Percentiles rank a stretch among this genome's conserved stretches.
Evolutionary conservation across 2,797 vertebrate genomes (phyloP).

Genomic region (Manis javanica): DNA sequence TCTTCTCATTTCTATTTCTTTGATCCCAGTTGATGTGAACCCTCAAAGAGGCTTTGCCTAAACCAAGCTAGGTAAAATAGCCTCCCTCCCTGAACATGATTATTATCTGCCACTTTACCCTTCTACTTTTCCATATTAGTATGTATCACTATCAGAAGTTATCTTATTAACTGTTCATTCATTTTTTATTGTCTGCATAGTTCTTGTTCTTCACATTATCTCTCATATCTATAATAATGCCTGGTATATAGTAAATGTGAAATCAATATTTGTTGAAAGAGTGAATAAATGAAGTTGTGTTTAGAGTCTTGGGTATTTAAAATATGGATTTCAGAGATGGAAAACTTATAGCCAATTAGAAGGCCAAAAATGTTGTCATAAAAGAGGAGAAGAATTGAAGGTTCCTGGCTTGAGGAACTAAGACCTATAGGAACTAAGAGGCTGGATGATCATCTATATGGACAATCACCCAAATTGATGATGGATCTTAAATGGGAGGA

Average conservation of each 20-base stretch:
- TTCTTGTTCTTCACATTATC: not conserved
- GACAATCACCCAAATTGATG: not conserved
- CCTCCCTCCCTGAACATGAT: not conserved
- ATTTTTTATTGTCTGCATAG: not conserved
- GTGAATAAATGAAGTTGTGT: not conserved
- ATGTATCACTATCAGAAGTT: not conserved
- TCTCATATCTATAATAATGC: not conserved
- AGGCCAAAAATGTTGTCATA: not conserved
- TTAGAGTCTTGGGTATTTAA: not conserved
- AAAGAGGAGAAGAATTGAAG: not conserved
- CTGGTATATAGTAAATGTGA: not conserved
- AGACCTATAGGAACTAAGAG: not conserved
- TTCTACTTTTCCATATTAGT: not conserved
- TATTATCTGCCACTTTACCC: not conserved
- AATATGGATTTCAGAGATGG: not conserved
- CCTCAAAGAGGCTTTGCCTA: not conserved
- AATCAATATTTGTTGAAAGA: constrained; percentile 1
- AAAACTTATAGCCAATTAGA: not conserved
- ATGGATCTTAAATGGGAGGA: not conserved
- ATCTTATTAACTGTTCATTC: not conserved
- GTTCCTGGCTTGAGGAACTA: not conserved
- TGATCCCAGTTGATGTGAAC: not conserved
- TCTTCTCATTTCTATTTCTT: not conserved
- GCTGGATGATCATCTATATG: too few relatives aligned
- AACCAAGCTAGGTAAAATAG: not conserved